Conservation (phyloP, 2,113 vertebrate genomes). For the Uropsilus gracilis region DNA sequence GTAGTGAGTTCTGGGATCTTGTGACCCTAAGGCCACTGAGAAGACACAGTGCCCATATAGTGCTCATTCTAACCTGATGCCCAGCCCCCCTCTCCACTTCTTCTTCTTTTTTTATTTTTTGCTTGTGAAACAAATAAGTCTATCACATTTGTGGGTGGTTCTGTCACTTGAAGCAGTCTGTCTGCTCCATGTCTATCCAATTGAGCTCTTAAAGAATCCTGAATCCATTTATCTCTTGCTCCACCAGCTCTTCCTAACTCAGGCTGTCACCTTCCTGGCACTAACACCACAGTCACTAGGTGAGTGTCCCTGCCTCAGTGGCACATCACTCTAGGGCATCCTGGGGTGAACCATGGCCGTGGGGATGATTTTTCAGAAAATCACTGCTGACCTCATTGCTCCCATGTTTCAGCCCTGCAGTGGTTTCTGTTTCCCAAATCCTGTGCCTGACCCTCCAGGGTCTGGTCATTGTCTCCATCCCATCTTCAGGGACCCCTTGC, state of each 20-base stretch:
- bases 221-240: neutral
- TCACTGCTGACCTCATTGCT: neutral
- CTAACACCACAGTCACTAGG: neutral
- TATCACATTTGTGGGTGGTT: neutral
- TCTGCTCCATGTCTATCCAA: neutral
- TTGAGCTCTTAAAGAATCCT: neutral
- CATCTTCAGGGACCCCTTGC: fast-evolving
- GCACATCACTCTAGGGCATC: neutral
- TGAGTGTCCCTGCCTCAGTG: fast-evolving
- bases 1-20: neutral
- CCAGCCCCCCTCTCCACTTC: too few species aligned
- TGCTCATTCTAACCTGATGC: neutral
- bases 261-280: neutral
- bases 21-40: neutral
- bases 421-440: neutral
- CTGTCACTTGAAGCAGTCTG: neutral
- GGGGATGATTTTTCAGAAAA: neutral
- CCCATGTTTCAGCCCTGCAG: neutral
- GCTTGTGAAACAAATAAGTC: neutral
- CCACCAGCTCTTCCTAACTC: neutral
- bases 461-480: neutral
- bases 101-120: too few species aligned
- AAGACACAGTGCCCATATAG: neutral
- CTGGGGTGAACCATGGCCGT: neutral
- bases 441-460: neutral